A percentile compares a stretch with the other conserved stretches of the same genome.
Conservation (phyloP, 2,888 invertebrate species). For the Nephrotoma guestfalica region DNA sequence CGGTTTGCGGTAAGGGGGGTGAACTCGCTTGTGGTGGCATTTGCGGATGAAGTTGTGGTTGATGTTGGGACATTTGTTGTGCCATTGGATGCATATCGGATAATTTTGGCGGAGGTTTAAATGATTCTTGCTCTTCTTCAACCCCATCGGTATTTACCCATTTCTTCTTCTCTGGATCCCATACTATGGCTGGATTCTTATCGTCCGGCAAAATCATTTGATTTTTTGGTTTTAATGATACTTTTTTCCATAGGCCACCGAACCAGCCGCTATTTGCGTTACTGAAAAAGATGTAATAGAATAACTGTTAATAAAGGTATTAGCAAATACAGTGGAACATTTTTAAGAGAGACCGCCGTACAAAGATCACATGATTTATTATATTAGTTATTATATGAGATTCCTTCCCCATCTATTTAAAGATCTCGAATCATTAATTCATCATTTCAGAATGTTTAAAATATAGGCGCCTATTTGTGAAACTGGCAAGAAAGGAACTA, state of each 20-base stretch:
- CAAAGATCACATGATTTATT: too few relatives aligned
- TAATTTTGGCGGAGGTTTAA: conserved; percentile 58
- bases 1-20: background rate
- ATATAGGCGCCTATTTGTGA: too few relatives aligned
- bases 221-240: conserved; percentile 72
- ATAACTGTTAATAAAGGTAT: background rate
- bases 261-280: conserved; percentile 53
- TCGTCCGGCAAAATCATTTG: conserved; percentile 95
- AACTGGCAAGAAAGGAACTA: too few relatives aligned
- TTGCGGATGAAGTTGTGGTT: conserved; percentile 1
- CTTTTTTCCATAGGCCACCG: conserved; percentile 72
- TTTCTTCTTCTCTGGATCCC: conserved; percentile 74
- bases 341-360: too few relatives aligned
- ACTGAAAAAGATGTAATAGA: background rate
- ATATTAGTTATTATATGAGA: too few relatives aligned
- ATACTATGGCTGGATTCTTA: conserved; percentile 84
- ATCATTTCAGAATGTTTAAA: too few relatives aligned
- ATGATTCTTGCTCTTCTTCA: conserved; percentile 37
- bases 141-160: conserved; percentile 77
- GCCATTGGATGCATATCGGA: conserved; percentile 34
- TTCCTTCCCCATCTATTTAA: too few relatives aligned
- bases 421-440: too few relatives aligned
- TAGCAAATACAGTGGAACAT: background rate
- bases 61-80: conserved; percentile 9
- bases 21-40: background rate